Percentiles rank a stretch among this genome's conserved stretches.
phyloP scores from a whole-genome alignment of 2,888 invertebrate genomes.

The Tiphia femorata region DNA sequence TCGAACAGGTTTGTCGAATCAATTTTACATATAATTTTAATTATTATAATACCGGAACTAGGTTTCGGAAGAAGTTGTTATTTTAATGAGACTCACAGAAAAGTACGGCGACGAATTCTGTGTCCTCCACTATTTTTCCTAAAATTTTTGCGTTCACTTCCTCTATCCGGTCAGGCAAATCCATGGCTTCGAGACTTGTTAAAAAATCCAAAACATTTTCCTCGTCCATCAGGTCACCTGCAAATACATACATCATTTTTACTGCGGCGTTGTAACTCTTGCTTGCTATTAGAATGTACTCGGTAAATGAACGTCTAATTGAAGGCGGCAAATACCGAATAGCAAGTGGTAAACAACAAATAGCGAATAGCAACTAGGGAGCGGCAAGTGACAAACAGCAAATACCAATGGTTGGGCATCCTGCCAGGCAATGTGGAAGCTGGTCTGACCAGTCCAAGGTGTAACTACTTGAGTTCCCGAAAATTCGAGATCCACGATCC shows the following conservation, averaged over 20 bases:
- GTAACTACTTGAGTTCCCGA: constrained; percentile 17
- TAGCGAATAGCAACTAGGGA: no score
- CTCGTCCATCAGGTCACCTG: constrained; percentile 95
- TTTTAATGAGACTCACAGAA: constrained; percentile 84
- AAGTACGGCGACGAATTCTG: constrained; percentile 91
- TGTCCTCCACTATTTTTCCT: constrained; percentile 90
- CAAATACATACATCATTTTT: constrained; percentile 42
- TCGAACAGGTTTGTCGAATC: no score
- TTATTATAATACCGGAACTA: neutral
- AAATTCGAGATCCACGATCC: constrained; percentile 23
- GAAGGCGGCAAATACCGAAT: no score
- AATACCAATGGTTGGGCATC: constrained; percentile 28
- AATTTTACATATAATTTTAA: neutral
- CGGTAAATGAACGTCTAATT: neutral
- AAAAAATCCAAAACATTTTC: constrained; percentile 93
- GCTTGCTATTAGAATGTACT: neutral
- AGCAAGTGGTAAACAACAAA: no score
- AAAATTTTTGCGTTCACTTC: constrained; percentile 94
- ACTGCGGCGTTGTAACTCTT: neutral
- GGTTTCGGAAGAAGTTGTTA: neutral
- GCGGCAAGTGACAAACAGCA: constrained; percentile 14
- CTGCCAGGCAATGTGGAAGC: constrained; percentile 31
- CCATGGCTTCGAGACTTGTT: constrained; percentile 95
- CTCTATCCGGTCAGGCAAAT: constrained; percentile 93
- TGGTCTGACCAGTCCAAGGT: constrained; percentile 23